Percentiles rank a stretch among this genome's conserved stretches.
These are phyloP conservation scores for Cryptus viduatorius DNA, from an alignment of 2,888 invertebrate genomes.

Conservation along the genomic window DNA sequence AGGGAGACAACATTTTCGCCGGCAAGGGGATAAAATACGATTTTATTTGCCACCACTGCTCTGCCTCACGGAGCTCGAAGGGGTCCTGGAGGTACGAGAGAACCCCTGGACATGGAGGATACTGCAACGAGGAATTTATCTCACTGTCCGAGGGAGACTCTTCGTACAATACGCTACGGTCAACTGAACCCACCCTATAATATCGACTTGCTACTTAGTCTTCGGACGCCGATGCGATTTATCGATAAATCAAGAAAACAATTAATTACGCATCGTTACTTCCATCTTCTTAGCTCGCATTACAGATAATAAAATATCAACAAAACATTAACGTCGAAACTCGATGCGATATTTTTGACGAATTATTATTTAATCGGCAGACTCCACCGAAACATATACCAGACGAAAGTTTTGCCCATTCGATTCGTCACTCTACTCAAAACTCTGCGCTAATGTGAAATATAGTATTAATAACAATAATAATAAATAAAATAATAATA, in stretches of 20 bases:
- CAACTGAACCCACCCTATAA: constrained; percentile 3
- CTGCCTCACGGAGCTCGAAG: constrained; percentile 71
- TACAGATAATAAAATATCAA: too few species aligned
- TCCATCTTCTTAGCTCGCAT: too few species aligned
- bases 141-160: constrained; percentile 28
- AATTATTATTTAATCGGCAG: background rate
- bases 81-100: constrained; percentile 3
- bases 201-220: background rate
- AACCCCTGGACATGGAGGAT: constrained; percentile 68
- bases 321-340: too few species aligned
- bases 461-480: background rate
- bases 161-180: constrained; percentile 22
- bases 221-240: constrained; percentile 20
- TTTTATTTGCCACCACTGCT: constrained; percentile 82
- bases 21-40: constrained; percentile 84
- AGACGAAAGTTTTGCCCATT: too few species aligned
- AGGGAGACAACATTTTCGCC: constrained; percentile 81
- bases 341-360: too few species aligned
- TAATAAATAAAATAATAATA: background rate
- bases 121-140: constrained; percentile 66
- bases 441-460: too few species aligned
- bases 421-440: too few species aligned
- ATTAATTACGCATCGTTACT: background rate
- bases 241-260: background rate
- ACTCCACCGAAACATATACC: too few species aligned